Evolutionary conservation across 92 coral and sea anemone species (phyloP).

Genomic region (Pocillopora meandrina): DNA sequence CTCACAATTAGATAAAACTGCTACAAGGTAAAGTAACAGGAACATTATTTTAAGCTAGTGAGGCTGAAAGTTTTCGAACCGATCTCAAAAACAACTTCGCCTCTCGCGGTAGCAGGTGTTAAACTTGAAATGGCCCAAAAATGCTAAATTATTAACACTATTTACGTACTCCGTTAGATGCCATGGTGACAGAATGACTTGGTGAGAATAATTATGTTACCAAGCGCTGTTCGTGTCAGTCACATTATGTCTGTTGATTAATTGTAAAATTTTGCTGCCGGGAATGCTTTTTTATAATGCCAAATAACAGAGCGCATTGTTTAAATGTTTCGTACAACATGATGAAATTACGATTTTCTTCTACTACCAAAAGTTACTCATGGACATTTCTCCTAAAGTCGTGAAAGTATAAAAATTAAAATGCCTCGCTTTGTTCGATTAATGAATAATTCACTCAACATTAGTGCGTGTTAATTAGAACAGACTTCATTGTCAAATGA

Average conservation of each 20-base stretch:
- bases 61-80: background rate
- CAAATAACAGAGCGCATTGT: too few species aligned
- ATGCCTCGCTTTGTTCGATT: background rate
- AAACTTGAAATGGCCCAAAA: slow-evolving; percentile 36
- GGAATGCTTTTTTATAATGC: background rate
- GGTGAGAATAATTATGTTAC: background rate
- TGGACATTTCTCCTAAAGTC: too few species aligned
- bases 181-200: slow-evolving; percentile 7
- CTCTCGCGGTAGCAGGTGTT: slow-evolving; percentile 1
- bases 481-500: background rate
- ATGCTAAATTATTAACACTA: slow-evolving; percentile 36
- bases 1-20: slow-evolving; percentile 1
- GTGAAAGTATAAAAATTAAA: background rate
- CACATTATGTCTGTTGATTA: background rate
- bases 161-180: slow-evolving; percentile 23
- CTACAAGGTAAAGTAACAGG: background rate
- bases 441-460: background rate
- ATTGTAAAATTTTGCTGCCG: background rate
- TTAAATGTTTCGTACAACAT: too few species aligned
- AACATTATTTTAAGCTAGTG: background rate
- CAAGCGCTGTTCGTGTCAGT: background rate
- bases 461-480: background rate
- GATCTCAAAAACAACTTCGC: background rate
- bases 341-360: too few species aligned
- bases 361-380: too few species aligned